Conservation (phyloP, 2,888 invertebrate species). For the Neelides folsomi region DNA sequence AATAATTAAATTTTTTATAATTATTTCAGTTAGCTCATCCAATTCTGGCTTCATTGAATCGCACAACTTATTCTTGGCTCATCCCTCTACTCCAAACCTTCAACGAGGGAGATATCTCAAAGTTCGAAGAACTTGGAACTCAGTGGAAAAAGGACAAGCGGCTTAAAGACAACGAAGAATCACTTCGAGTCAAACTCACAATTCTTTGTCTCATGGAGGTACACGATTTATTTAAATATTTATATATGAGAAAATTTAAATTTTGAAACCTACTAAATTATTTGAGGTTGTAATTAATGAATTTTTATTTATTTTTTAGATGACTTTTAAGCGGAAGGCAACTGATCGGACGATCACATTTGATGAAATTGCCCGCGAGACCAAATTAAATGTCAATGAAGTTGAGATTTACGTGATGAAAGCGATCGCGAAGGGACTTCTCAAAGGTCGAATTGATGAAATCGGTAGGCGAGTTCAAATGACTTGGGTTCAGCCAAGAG, state of each 20-base stretch:
- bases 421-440: slow-evolving; percentile 83
- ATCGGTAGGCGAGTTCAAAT: slow-evolving; percentile 58
- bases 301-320: slow-evolving; percentile 43
- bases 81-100: slow-evolving; percentile 72
- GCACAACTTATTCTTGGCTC: slow-evolving; percentile 74
- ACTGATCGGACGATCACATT: slow-evolving; percentile 75
- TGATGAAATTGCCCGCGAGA: slow-evolving; percentile 73
- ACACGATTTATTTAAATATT: not conserved
- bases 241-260: not conserved
- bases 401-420: slow-evolving; percentile 96
- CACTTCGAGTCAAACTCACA: slow-evolving; percentile 81
- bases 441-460: slow-evolving; percentile 90
- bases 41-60: slow-evolving; percentile 68
- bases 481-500: slow-evolving; percentile 76
- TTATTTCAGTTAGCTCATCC: slow-evolving; percentile 74
- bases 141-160: slow-evolving; percentile 71
- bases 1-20: not conserved
- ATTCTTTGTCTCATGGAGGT: slow-evolving; percentile 92
- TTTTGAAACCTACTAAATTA: not conserved
- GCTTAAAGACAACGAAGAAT: slow-evolving; percentile 63
- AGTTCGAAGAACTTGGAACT: slow-evolving; percentile 57
- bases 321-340: slow-evolving; percentile 89
- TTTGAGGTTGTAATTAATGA: not conserved
- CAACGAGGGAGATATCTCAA: slow-evolving; percentile 66
- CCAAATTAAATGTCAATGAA: slow-evolving; percentile 64